Percentiles rank a stretch among this genome's conserved stretches.
phyloP scores from a whole-genome alignment of 2,797 vertebrate genomes.

The Psittacula derbiana region DNA sequence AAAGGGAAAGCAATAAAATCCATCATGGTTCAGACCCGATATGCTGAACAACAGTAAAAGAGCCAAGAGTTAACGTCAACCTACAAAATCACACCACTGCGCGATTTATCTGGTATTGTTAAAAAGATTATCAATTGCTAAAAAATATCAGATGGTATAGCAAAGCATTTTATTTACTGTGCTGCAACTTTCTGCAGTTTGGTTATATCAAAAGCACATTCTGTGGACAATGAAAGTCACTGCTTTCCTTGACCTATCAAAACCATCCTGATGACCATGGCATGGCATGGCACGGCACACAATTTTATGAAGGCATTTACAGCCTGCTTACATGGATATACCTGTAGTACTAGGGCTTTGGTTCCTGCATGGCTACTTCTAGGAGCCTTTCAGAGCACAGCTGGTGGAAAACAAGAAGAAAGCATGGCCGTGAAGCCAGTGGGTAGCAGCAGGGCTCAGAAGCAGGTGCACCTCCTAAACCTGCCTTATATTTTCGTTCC shows the following conservation, averaged over 20 bases:
- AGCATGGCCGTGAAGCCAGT: accelerated
- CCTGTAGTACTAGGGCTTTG: neutral
- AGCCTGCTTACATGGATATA: neutral
- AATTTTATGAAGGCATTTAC: neutral
- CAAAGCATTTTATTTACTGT: neutral
- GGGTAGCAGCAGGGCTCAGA: neutral
- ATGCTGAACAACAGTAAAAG: neutral
- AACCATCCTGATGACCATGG: neutral
- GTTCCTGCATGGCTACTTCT: neutral
- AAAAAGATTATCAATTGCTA: neutral
- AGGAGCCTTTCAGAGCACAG: neutral
- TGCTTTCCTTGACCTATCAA: neutral
- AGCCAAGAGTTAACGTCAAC: neutral
- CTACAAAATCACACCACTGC: neutral
- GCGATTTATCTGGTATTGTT: neutral
- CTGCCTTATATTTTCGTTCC: neutral
- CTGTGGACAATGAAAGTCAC: neutral
- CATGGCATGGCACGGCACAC: neutral
- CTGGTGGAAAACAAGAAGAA: neutral
- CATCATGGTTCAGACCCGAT: neutral
- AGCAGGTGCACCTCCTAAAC: neutral
- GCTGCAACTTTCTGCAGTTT: neutral
- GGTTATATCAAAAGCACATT: neutral
- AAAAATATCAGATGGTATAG: neutral
- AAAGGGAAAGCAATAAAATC: neutral